phyloP scores from a whole-genome alignment of 2,113 vertebrate genomes.

The Eolophus roseicapilla region DNA sequence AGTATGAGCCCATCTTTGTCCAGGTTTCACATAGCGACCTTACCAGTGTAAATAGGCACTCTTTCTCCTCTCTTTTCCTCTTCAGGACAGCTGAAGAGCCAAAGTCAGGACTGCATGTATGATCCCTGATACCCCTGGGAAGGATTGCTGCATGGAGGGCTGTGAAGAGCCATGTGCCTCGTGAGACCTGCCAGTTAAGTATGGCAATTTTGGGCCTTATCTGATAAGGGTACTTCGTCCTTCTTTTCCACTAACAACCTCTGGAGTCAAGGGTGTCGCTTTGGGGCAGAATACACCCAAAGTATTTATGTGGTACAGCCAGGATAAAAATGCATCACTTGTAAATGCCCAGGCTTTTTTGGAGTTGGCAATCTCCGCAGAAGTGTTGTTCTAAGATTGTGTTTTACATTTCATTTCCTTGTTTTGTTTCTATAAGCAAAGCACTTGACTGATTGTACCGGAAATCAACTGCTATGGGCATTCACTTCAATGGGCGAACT shows the following conservation, averaged over 20 bases:
- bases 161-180: not conserved
- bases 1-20: not conserved
- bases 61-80: not conserved
- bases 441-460: not conserved
- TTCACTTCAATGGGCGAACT: not conserved
- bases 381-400: not conserved
- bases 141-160: not conserved
- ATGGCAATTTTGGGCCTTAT: not conserved
- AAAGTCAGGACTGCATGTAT: not conserved
- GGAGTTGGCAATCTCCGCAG: not conserved
- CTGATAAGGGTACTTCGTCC: not conserved
- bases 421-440: conserved; percentile 31
- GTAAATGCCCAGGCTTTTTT: not conserved
- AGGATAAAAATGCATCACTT: not conserved
- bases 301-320: not conserved
- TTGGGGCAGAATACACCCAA: not conserved
- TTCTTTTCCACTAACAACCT: not conserved
- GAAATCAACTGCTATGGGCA: conserved; percentile 9
- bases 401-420: not conserved
- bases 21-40: not conserved
- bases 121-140: not conserved
- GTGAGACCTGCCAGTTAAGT: not conserved
- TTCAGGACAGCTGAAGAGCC: not conserved
- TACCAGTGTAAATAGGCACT: not conserved
- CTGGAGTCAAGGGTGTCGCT: not conserved